These are phyloP conservation scores for Glaucomys volans DNA, from an alignment of 2,113 vertebrate species.

Conservation along the genomic window DNA sequence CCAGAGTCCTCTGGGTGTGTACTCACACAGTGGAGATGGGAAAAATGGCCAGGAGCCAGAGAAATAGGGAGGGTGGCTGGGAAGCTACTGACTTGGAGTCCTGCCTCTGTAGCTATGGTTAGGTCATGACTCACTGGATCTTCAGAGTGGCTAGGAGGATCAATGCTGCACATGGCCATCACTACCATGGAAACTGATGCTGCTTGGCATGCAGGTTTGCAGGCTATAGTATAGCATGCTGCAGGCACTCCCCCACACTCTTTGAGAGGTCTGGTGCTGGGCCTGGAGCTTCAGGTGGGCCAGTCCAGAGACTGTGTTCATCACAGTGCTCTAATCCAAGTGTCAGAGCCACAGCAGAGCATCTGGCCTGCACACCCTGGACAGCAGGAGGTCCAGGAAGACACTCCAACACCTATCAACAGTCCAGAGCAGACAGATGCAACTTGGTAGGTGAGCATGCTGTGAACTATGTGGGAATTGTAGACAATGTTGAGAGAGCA, in stretches of 20 bases:
- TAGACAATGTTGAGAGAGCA: not conserved
- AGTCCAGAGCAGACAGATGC: not conserved
- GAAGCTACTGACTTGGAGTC: not conserved
- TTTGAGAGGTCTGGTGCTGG: no score
- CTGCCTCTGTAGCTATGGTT: not conserved
- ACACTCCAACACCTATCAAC: not conserved
- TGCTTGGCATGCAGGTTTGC: not conserved
- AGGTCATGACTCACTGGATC: not conserved
- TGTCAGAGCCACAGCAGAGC: not conserved
- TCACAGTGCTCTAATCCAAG: not conserved
- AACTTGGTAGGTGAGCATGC: no score
- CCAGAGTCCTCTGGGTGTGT: not conserved
- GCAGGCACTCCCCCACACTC: not conserved
- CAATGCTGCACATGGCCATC: no score
- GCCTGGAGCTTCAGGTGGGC: not conserved
- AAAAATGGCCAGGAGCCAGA: not conserved
- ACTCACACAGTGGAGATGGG: fast-evolving
- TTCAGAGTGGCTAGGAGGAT: not conserved
- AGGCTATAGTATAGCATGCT: not conserved
- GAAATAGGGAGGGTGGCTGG: no score
- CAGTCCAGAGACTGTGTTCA: not conserved
- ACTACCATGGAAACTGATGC: no score
- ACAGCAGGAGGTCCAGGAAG: not conserved
- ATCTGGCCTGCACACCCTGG: not conserved
- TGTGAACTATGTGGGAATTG: no score